Conservation (phyloP, 2,888 invertebrate genomes). For the Onchidella celtica region DNA sequence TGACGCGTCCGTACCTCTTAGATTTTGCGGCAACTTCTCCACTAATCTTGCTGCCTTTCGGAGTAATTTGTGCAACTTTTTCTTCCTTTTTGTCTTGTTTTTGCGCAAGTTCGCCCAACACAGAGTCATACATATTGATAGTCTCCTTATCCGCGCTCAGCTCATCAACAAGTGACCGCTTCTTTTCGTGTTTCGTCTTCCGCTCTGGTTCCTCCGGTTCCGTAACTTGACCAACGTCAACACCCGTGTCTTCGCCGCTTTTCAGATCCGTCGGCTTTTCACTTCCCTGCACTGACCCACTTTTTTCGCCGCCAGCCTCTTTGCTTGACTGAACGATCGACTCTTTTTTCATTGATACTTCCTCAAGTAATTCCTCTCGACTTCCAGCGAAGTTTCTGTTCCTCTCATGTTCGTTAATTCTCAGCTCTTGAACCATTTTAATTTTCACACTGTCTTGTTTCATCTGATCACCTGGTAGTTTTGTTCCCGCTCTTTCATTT, state of each 20-base stretch:
- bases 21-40: not conserved
- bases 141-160: not conserved
- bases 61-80: not conserved
- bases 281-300: not conserved
- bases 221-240: not conserved
- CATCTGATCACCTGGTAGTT: not conserved
- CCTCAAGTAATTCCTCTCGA: slow-evolving; percentile 32
- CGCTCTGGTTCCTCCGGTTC: not conserved
- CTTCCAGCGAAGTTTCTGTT: slow-evolving; percentile 48
- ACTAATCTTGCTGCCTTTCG: not conserved
- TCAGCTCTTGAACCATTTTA: not conserved
- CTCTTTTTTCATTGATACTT: not conserved
- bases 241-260: not conserved
- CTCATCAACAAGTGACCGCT: slow-evolving; percentile 5
- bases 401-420: slow-evolving; percentile 34
- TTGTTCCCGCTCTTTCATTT: not conserved
- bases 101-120: slow-evolving; percentile 23
- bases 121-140: slow-evolving; percentile 28
- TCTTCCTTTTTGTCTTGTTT: slow-evolving; percentile 6
- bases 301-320: not conserved
- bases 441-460: not conserved
- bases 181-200: not conserved
- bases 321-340: not conserved
- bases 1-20: slow-evolving; percentile 23
- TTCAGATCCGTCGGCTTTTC: not conserved